Evolutionary conservation across 23 tunicate species (phyloP), one percentile per base, ranked within the genome.

Genomic region (Trididemnum clinides): DNA sequence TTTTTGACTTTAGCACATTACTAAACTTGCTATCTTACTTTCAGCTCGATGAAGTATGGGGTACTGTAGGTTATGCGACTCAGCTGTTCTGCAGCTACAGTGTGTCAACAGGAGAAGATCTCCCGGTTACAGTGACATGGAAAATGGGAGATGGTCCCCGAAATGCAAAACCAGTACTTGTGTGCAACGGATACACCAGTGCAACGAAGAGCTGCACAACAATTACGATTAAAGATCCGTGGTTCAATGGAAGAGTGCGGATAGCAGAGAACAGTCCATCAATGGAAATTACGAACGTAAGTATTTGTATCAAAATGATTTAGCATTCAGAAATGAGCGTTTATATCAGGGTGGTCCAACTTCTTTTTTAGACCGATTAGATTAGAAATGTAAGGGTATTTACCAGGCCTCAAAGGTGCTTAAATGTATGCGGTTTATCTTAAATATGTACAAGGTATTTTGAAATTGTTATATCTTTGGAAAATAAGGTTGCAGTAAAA

Each of bases 81-180:
- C 34, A 50, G 2, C 74, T 85, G 37, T 33, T 50, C 64, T 78
- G 85, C 57, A 23, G 79, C 34, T 87, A 87, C 51, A 28, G 28
- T 31, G 12, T 87, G 64, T 71, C 73, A 22, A 65, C 63, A 34
- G 90, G 85, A 1, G 64, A 66, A 22, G 90, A 79, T 18, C 49
- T 63, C 3, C 90, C 85, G 22, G 80, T 79, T 1, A 78, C 85
- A 21, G 51, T 87, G 25, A 78, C 85, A 7, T 87, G 90, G 90
- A 78, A 78, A 50, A 69, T 66, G 51, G 90, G 90, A 27, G 79
- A 54, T 34, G 90, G 85, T 5, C 79, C 80, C 1, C 33, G 58
- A 0, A 0, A 6, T 1, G 51, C 69, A 2, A 33, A 1, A n/a
- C 34, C 38, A 20, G n/a, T 87, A 1, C 36, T 51, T 2, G 27